Evolutionary conservation across 1,140 invertebrate genomes (phyloP).

Genomic region (Pseudomyrmex cubaensis): DNA sequence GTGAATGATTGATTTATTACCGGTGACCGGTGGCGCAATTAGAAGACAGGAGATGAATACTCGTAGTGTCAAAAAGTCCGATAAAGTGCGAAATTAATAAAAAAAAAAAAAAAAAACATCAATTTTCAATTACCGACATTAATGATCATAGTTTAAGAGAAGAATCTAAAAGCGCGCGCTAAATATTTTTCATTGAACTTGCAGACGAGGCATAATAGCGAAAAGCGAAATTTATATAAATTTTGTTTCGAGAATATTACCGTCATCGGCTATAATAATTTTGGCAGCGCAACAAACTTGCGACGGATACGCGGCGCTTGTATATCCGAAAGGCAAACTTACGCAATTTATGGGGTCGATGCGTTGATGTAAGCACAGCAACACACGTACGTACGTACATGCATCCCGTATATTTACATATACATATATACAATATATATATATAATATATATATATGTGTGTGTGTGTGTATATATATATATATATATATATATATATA

Average conservation of each 20-base stretch:
- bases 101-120: background rate
- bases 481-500: no score
- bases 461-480: no score
- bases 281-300: background rate
- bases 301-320: background rate
- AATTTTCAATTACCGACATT: background rate
- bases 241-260: background rate
- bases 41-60: background rate
- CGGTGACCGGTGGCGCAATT: background rate
- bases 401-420: background rate
- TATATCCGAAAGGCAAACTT: constrained; percentile 7
- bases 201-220: background rate
- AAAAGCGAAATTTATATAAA: background rate
- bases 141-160: background rate
- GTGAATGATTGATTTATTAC: constrained; percentile 8
- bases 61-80: background rate
- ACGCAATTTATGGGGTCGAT: constrained; percentile 21
- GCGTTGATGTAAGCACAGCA: constrained; percentile 7
- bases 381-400: no score
- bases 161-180: background rate
- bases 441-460: no score
- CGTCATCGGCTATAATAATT: constrained; percentile 6
- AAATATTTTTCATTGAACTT: background rate
- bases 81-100: background rate
- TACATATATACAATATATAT: no score